Conservation (phyloP, 2,888 invertebrate genomes). For the Hirtodrosophila alboralis region DNA sequence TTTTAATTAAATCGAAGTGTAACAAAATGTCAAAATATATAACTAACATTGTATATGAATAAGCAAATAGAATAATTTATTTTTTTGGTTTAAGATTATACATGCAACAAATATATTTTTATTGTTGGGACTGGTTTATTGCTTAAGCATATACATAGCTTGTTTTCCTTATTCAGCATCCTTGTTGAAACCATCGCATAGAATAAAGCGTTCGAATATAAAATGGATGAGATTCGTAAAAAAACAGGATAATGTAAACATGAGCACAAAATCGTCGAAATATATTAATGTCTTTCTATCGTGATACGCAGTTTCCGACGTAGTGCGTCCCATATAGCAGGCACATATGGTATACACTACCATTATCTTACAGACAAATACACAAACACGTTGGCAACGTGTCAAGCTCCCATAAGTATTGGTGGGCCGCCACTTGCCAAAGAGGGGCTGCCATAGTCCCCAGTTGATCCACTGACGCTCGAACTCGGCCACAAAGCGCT, state of each 20-base stretch:
- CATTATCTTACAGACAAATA: conserved; percentile 45
- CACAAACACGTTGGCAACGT: conserved; percentile 52
- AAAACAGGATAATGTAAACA: conserved; percentile 1
- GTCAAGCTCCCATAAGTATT: conserved; percentile 27
- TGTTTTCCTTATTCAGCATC: too few species aligned
- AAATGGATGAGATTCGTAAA: conserved; percentile 33
- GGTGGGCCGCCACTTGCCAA: conserved; percentile 51
- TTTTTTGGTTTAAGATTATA: too few species aligned
- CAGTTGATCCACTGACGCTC: conserved; percentile 45
- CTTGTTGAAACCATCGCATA: too few species aligned
- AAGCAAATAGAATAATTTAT: too few species aligned
- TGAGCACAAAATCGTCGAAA: background rate
- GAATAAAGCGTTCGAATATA: conserved; percentile 11
- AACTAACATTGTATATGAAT: background rate
- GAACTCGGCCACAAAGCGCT: conserved; percentile 23
- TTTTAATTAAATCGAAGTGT: too few species aligned
- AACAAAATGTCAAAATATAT: too few species aligned
- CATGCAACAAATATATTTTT: too few species aligned
- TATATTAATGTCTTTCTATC: background rate
- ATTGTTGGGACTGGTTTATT: too few species aligned
- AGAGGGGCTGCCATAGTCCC: conserved; percentile 59
- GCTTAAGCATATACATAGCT: too few species aligned
- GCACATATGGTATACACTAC: conserved; percentile 18
- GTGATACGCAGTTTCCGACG: conserved; percentile 6
- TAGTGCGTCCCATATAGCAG: conserved; percentile 15